Evolutionary conservation across 2,888 invertebrate genomes (phyloP).

Genomic region (Neoscelio sp.): DNA sequence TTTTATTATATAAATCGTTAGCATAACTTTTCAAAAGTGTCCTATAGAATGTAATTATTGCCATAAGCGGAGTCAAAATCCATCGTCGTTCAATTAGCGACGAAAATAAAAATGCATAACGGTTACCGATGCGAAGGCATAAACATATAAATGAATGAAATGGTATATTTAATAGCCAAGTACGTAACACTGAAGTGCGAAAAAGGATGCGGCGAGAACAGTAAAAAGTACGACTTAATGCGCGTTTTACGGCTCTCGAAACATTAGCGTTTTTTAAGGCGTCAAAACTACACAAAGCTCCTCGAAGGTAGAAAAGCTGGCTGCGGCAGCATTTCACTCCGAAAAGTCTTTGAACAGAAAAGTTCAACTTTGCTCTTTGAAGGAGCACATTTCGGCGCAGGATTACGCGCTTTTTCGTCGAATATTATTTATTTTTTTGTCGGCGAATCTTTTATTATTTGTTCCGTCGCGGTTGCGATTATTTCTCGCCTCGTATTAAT

Average conservation of each 20-base stretch:
- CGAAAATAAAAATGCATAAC: background rate
- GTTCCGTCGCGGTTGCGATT: no score
- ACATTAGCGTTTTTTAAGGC: conserved; percentile 57
- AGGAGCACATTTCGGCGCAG: conserved; percentile 32
- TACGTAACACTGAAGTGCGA: conserved; percentile 24
- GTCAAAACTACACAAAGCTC: conserved; percentile 48
- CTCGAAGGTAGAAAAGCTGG: conserved; percentile 26
- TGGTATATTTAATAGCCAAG: conserved; percentile 32
- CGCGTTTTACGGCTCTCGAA: conserved; percentile 40
- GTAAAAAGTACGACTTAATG: conserved; percentile 47
- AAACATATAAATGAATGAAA: conserved; percentile 12
- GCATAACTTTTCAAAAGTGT: no score
- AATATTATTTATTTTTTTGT: conserved; percentile 2
- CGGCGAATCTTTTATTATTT: no score
- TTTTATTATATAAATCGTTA: no score
- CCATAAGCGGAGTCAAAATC: no score
- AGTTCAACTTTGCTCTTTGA: conserved; percentile 56
- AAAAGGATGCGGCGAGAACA: conserved; percentile 28
- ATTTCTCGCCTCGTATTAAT: no score
- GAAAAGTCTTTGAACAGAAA: conserved; percentile 46
- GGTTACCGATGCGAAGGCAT: background rate
- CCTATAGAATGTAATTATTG: no score
- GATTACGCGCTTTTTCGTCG: conserved; percentile 32
- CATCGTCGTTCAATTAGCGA: no score
- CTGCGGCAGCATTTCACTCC: background rate